A percentile compares a stretch with the other conserved stretches of the same genome.
Evolutionary conservation across 2,888 invertebrate species (phyloP).

Genomic region (Drosophila birchii): DNA sequence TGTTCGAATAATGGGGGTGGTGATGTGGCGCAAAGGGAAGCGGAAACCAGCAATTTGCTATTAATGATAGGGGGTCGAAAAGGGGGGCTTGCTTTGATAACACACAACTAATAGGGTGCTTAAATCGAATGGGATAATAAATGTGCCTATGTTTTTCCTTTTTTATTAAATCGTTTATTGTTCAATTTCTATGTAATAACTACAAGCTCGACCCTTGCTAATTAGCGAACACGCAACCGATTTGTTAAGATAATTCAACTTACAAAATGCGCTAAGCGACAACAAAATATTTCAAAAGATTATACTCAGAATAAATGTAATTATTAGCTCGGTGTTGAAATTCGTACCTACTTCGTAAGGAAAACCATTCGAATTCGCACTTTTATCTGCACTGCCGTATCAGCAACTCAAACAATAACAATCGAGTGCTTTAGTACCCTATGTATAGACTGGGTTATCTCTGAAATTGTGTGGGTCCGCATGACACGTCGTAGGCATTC

Average conservation of each 20-base stretch:
- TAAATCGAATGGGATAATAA: slow-evolving; percentile 2
- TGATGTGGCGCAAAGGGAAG: slow-evolving; percentile 9
- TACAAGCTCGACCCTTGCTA: not conserved
- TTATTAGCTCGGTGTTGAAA: not conserved
- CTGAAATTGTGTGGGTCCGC: slow-evolving; percentile 9
- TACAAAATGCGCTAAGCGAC: slow-evolving; percentile 12
- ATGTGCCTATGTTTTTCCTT: not conserved
- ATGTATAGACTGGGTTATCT: slow-evolving; percentile 30
- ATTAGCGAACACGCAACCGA: slow-evolving; percentile 31
- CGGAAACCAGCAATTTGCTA: slow-evolving; percentile 19
- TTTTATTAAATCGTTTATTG: not conserved
- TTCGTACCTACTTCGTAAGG: slow-evolving; percentile 6
- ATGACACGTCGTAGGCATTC: slow-evolving; percentile 32
- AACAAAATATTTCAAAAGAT: slow-evolving; percentile 8
- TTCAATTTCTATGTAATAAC: not conserved
- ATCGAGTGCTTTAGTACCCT: slow-evolving; percentile 48
- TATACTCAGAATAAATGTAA: not conserved
- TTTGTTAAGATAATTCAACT: not conserved
- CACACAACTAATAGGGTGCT: not conserved
- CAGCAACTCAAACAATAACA: slow-evolving; percentile 46
- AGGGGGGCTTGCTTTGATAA: not conserved
- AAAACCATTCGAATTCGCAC: slow-evolving; percentile 14
- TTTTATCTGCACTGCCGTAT: slow-evolving; percentile 30
- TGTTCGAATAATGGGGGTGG: not conserved
- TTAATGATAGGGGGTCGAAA: slow-evolving; percentile 6